phyloP scores from a whole-genome alignment of 2,888 invertebrate genomes.

The Epinotia nisella region DNA sequence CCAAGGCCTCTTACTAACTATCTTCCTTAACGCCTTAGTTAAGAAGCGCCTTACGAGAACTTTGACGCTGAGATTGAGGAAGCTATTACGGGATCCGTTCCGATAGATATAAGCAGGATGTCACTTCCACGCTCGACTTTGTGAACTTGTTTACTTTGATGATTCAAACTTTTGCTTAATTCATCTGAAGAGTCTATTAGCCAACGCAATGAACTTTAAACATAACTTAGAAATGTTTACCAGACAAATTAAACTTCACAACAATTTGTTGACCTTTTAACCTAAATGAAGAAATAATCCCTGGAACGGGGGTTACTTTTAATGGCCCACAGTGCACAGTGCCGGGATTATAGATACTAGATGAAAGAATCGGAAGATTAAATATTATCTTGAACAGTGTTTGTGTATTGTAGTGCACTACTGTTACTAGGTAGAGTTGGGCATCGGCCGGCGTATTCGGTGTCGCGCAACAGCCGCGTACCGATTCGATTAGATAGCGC shows the following conservation, averaged over 20 bases:
- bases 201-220: conserved; percentile 41
- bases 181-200: conserved; percentile 61
- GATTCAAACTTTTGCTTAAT: conserved; percentile 74
- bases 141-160: conserved; percentile 82
- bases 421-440: conserved; percentile 74
- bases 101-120: conserved; percentile 82
- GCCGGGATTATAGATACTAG: conserved; percentile 58
- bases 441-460: conserved; percentile 55
- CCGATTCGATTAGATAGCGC: conserved; percentile 30
- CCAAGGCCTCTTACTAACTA: conserved; percentile 82
- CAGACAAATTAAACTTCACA: conserved; percentile 49
- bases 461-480: conserved; percentile 13
- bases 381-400: conserved; percentile 78
- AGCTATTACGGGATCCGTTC: conserved; percentile 83
- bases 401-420: conserved; percentile 81
- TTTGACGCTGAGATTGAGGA: conserved; percentile 84
- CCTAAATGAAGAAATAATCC: conserved; percentile 42
- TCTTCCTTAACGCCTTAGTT: conserved; percentile 84
- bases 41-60: conserved; percentile 84
- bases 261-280: conserved; percentile 49
- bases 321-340: conserved; percentile 36
- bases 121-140: conserved; percentile 82
- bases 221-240: conserved; percentile 40
- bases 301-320: conserved; percentile 28
- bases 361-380: conserved; percentile 71